A percentile compares a stretch with the other conserved stretches of the same genome.
Evolutionary conservation across 2,113 vertebrate genomes (phyloP).

Genomic region (Apodemus sylvaticus): DNA sequence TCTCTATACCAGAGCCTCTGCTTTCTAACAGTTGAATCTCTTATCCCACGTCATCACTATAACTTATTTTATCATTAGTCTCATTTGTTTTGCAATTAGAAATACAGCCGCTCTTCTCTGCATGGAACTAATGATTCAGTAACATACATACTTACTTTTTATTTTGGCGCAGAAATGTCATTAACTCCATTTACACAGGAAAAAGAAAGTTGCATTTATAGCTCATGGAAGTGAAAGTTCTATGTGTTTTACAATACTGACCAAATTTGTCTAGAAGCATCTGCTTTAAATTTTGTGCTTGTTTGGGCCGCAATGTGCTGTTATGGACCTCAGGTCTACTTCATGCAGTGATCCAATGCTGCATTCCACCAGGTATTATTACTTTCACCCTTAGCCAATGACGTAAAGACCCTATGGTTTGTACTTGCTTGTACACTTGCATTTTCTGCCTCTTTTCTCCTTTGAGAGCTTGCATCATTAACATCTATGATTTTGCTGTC

Average conservation of each 20-base stretch:
- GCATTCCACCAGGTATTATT: constrained; percentile 65
- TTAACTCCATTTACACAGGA: neutral
- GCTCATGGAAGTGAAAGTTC: neutral
- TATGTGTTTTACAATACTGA: neutral
- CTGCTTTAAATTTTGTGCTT: neutral
- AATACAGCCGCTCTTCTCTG: constrained; percentile 27
- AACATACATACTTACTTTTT: too few species aligned
- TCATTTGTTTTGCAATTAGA: neutral
- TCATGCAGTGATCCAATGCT: neutral
- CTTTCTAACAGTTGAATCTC: constrained; percentile 24
- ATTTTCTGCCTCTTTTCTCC: constrained; percentile 51
- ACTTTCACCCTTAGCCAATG: constrained; percentile 58
- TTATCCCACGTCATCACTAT: neutral
- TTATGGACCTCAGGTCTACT: neutral
- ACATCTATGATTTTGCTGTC: constrained; percentile 82
- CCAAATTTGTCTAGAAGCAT: neutral
- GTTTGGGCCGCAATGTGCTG: neutral
- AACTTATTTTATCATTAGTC: neutral
- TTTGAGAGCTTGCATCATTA: constrained; percentile 70
- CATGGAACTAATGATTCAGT: neutral
- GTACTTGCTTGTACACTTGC: neutral
- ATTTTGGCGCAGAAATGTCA: too few species aligned
- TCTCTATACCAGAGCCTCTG: neutral
- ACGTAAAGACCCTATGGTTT: neutral
- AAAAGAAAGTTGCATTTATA: constrained; percentile 4